Evolutionary conservation across 2,797 vertebrate genomes (phyloP), one percentile per base, ranked within the genome.

Genomic region (Crax fasciolata): DNA sequence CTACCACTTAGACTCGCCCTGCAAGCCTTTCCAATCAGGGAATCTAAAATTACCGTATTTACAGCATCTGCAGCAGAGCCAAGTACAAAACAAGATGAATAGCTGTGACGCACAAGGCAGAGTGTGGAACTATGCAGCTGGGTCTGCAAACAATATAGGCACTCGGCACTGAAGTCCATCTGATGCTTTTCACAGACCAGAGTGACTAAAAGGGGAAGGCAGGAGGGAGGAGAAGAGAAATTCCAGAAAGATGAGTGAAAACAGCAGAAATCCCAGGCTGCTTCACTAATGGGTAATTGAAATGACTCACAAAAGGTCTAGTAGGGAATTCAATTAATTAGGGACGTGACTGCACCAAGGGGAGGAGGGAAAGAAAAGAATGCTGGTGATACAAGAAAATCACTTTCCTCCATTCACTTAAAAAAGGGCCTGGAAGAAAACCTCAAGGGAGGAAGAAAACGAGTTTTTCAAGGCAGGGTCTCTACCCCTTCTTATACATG

Each of bases 21-120:
- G 90, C 95, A 97, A 97, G 51, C 62, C 95, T 96, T 98, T 97
- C 97, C 98, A 98, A 97, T 97, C 97, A 93, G 95, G 93, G 97
- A 96, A 97, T 97, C 97, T 98, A 98, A 98, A 98, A 98, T 98
- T 97, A 98, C 97, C 97, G 95, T 97, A 97, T 97, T 98, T 97
- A 97, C 97, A 96, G 98, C 96, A 97, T 97, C 97, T 97, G 97
- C 91, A 96, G 96, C 96, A 89, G 89, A 97, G 97, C 97, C 95
- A 75, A 97, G 97, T 95, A 94, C 97, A 97, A 97, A 97, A 96
- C 96, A 97, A 98, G 97, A 98, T 97, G 97, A 98, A 98, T 96
- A 97, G 98, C 93, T 44, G 38, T 98, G 98, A 98, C 97, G 96
- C 97, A 79, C 70, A 91, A 95, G 93, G 96, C 97, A 94, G 84